phyloP scores from a whole-genome alignment of 2,888 invertebrate species.

The Lycaena phlaeas region DNA sequence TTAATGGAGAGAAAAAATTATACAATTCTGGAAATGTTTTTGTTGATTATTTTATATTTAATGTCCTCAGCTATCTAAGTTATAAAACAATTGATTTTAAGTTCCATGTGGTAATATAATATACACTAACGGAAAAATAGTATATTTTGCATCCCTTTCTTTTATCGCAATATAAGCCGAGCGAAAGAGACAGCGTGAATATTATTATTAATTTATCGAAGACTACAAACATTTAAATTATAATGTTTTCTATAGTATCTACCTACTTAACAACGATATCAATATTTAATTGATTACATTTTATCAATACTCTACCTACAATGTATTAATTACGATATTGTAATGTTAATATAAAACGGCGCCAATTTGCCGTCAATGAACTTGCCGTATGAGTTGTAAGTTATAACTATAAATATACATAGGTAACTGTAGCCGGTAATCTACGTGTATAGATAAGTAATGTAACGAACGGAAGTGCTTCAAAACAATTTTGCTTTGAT shows the following conservation, averaged over 20 bases:
- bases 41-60: too few relatives aligned
- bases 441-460: background rate
- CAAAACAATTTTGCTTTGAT: too few relatives aligned
- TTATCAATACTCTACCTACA: background rate
- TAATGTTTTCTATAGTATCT: too few relatives aligned
- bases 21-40: background rate
- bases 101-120: slow-evolving; percentile 12
- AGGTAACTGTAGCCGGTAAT: background rate
- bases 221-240: too few relatives aligned
- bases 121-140: slow-evolving; percentile 29
- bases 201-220: slow-evolving; percentile 29
- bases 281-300: too few relatives aligned
- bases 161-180: slow-evolving; percentile 20
- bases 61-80: background rate
- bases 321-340: slow-evolving; percentile 1
- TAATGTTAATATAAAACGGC: slow-evolving; percentile 24
- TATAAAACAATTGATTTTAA: background rate
- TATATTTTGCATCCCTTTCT: slow-evolving; percentile 35
- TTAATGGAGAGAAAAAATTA: slow-evolving; percentile 9
- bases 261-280: too few relatives aligned
- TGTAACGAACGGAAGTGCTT: background rate
- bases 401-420: slow-evolving; percentile 15
- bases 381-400: slow-evolving; percentile 24
- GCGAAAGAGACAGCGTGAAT: slow-evolving; percentile 27
- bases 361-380: slow-evolving; percentile 42